Base-by-base conservation (phyloP, 37 sponge, comb jelly and placozoan genomes). In the Lycopodina hypogea region DNA sequence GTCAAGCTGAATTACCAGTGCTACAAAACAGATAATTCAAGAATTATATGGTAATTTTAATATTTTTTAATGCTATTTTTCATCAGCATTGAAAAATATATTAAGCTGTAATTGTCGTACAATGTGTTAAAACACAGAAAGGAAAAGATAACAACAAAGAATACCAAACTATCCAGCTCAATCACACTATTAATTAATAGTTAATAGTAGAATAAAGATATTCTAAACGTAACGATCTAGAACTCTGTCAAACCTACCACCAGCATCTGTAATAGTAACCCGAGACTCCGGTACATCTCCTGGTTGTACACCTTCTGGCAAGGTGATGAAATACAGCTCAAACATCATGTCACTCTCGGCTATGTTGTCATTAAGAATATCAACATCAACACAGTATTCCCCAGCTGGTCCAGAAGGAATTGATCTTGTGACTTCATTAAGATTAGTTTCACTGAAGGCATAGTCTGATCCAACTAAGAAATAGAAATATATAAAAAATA, bases 241-340 rank as follows among this genome's bases (percentile, higher is more conserved):
- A 22, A 12, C 23, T 19, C 14, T 3, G 3, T 23, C 6, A 0
- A 17, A 66, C 68, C 45, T 42, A 78, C 78, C 36, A 66, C 45
- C 78, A 78, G 60, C 77, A 42, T 77, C 77, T 28, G 24, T 42
- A 35, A 82, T 74, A 45, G 24, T 57, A 60, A 83, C 68, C 14
- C 61, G 56, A 15, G 84, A 42, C 23, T 21, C 48, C 38, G 64
- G 28, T 21, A 18, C 34, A 1, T 22, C 8, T 52, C 77, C 84
- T 12, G 55, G 48, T 24, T 28, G 50, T 22, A 83, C 55, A 23
- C 70, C 84, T 42, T 69, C 29, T 22, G 76, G 59, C 7, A 69
- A 36, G 23, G 35, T 68, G 7, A 19, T 33, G 24, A 70, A 70
- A 15, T 30, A 26, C 67, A 85, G 19, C 1, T 2, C 21, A 41